Evolutionary conservation across 1,140 invertebrate genomes (phyloP).

Genomic region (Schmidtea mediterranea): DNA sequence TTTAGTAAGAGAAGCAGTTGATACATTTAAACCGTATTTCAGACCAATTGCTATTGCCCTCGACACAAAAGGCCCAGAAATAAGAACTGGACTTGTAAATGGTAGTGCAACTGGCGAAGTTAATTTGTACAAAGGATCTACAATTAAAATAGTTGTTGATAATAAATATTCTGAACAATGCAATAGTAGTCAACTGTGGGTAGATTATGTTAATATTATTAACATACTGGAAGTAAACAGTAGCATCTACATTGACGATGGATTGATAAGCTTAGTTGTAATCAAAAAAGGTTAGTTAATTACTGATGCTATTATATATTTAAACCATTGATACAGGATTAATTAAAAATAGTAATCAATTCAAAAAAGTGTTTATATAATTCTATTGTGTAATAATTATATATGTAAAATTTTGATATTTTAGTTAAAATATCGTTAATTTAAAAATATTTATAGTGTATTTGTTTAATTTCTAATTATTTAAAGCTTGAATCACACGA

Average conservation of each 20-base stretch:
- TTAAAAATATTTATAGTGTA: too few species aligned
- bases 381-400: too few species aligned
- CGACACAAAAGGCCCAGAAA: constrained; percentile 89
- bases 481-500: too few species aligned
- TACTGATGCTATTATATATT: too few species aligned
- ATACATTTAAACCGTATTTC: constrained; percentile 43
- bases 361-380: too few species aligned
- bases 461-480: too few species aligned
- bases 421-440: too few species aligned
- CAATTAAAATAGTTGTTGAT: constrained; percentile 63
- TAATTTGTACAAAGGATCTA: constrained; percentile 54
- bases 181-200: constrained; percentile 40
- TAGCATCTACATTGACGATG: constrained; percentile 60
- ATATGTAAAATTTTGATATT: too few species aligned
- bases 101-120: constrained; percentile 41
- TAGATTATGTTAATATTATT: constrained; percentile 38
- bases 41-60: constrained; percentile 69
- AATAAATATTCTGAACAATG: constrained; percentile 51
- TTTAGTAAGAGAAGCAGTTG: constrained; percentile 55
- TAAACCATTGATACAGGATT: too few species aligned
- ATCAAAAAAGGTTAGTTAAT: constrained; percentile 38
- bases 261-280: constrained; percentile 73
- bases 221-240: not conserved
- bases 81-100: constrained; percentile 68
- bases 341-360: too few species aligned